phyloP scores from a whole-genome alignment of 2,113 vertebrate genomes.

The rat (Rattus norvegicus) region GRCr8 NC_086022.1:40653501-40654000 shows the following conservation, averaged over 20 bases:
- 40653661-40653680: no score
- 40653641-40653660: neutral
- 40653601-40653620: neutral
- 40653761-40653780: neutral
- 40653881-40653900: neutral
- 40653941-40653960: neutral
- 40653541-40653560: constrained; percentile 10
- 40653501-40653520: neutral
- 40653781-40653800: neutral
- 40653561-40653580: neutral
- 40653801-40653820: neutral
- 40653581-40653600: constrained; percentile 27
- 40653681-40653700: no score
- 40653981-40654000: neutral
- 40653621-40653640: neutral
- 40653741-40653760: no score
- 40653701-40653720: no score
- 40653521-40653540: neutral
- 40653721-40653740: no score
- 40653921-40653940: neutral
- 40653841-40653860: no score
- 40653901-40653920: neutral
- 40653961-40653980: neutral
- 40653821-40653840: neutral
- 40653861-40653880: neutral